Percentiles rank a stretch among this genome's conserved stretches.
These are phyloP conservation scores for Lepidurus apus DNA, from an alignment of 1,140 invertebrate species.

Conservation along the genomic window DNA sequence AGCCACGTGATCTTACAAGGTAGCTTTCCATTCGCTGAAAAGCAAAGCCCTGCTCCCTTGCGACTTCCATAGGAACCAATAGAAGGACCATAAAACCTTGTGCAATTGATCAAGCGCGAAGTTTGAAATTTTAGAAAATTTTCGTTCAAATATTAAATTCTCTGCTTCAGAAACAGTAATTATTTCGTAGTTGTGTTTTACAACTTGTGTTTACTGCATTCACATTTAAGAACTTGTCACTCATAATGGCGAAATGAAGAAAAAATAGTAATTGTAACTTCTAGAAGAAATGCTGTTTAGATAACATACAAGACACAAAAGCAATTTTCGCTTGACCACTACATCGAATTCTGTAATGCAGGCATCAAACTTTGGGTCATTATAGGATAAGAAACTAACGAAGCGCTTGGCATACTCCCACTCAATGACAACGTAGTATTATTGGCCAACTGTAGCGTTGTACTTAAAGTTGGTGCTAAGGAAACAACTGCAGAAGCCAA, in stretches of 20 bases:
- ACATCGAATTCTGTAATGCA: constrained; percentile 23
- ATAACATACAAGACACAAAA: neutral
- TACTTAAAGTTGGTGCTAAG: constrained; percentile 44
- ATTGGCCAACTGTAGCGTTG: constrained; percentile 46
- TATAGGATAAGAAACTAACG: constrained; percentile 65
- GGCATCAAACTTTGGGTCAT: constrained; percentile 52
- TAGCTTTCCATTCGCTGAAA: neutral
- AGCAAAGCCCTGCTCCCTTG: neutral
- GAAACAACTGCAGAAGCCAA: constrained; percentile 41
- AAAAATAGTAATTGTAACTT: neutral
- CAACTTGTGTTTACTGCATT: neutral
- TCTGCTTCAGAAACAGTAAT: neutral
- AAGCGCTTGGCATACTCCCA: constrained; percentile 45
- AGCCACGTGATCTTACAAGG: neutral
- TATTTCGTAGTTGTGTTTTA: neutral
- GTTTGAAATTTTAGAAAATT: too few relatives aligned
- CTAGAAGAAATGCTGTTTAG: neutral
- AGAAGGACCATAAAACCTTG: too few relatives aligned
- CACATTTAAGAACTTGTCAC: neutral
- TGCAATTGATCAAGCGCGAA: too few relatives aligned
- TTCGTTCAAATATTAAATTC: too few relatives aligned
- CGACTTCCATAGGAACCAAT: neutral
- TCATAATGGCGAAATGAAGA: neutral
- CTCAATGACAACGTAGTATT: constrained; percentile 44
- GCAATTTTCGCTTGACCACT: neutral